A percentile compares a stretch with the other conserved stretches of the same genome.
These are phyloP conservation scores for Acyrthosiphon pisum DNA, from an alignment of 1,140 invertebrate genomes.

Conservation along the genomic window DNA sequence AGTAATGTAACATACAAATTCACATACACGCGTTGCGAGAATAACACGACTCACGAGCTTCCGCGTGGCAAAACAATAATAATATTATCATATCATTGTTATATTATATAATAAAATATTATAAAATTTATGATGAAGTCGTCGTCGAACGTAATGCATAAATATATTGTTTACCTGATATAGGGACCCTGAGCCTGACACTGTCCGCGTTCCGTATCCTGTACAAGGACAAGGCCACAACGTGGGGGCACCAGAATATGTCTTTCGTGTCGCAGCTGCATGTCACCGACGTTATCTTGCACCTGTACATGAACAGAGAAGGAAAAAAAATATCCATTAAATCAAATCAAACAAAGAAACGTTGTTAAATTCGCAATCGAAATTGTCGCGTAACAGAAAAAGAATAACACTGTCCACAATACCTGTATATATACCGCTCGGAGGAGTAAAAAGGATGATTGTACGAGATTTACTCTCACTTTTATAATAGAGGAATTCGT, in stretches of 20 bases:
- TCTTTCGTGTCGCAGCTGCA: constrained; percentile 87
- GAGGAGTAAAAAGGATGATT: background rate
- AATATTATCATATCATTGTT: background rate
- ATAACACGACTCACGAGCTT: background rate
- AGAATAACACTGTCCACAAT: background rate
- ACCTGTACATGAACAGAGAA: constrained; percentile 66
- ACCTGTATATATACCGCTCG: background rate
- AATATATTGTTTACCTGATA: constrained; percentile 73
- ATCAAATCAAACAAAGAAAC: constrained; percentile 9
- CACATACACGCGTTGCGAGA: background rate
- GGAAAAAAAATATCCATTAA: constrained; percentile 57
- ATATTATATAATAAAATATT: background rate
- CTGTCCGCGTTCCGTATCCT: constrained; percentile 83
- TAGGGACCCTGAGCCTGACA: constrained; percentile 83
- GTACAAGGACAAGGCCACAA: constrained; percentile 87
- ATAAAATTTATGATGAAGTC: background rate
- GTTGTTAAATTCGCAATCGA: background rate
- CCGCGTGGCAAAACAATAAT: background rate
- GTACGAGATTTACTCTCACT: background rate
- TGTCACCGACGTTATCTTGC: constrained; percentile 88
- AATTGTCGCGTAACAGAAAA: background rate
- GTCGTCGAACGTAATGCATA: background rate
- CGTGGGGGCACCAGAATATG: constrained; percentile 92
- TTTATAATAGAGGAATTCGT: background rate
- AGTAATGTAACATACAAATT: background rate